Evolutionary conservation across 1,140 invertebrate genomes (phyloP).

Genomic region (Acarapis woodi): DNA sequence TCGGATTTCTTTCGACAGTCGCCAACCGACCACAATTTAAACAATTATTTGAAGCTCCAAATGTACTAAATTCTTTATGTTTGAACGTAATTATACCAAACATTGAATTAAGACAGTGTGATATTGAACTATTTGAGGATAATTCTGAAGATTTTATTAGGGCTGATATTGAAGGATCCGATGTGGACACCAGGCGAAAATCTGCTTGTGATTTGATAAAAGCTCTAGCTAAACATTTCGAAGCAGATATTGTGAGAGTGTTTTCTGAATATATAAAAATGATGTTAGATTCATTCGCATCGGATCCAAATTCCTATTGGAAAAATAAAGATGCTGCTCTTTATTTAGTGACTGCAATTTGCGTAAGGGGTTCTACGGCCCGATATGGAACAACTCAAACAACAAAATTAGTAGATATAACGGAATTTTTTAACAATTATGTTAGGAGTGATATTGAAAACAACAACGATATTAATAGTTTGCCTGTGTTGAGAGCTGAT

Average conservation of each 20-base stretch:
- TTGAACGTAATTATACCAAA: slow-evolving; percentile 95
- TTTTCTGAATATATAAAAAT: slow-evolving; percentile 52
- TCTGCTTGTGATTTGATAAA: slow-evolving; percentile 87
- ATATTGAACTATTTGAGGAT: slow-evolving; percentile 86
- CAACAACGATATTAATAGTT: slow-evolving; percentile 27
- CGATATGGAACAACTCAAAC: slow-evolving; percentile 60
- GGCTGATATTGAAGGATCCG: slow-evolving; percentile 90
- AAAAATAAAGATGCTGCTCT: slow-evolving; percentile 78
- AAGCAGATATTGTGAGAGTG: slow-evolving; percentile 64
- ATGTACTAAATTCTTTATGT: slow-evolving; percentile 63
- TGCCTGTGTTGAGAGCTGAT: slow-evolving; percentile 76
- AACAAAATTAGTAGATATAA: slow-evolving; percentile 56
- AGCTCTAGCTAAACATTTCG: slow-evolving; percentile 57
- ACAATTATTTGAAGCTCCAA: slow-evolving; percentile 55
- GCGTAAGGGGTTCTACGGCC: slow-evolving; percentile 62
- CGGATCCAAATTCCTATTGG: slow-evolving; percentile 49
- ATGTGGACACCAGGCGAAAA: slow-evolving; percentile 72
- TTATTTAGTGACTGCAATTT: slow-evolving; percentile 77
- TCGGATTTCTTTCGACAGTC: slow-evolving; percentile 76
- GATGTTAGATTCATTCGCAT: slow-evolving; percentile 35
- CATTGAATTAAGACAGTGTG: slow-evolving; percentile 76
- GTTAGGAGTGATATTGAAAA: slow-evolving; percentile 49
- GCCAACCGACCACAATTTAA: slow-evolving; percentile 66
- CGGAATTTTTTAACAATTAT: slow-evolving; percentile 52
- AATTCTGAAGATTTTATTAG: slow-evolving; percentile 94